Percentiles rank a stretch among this genome's conserved stretches.
Evolutionary conservation across 1,140 invertebrate genomes (phyloP).

Genomic region (Caenorhabditis briggsae): DNA sequence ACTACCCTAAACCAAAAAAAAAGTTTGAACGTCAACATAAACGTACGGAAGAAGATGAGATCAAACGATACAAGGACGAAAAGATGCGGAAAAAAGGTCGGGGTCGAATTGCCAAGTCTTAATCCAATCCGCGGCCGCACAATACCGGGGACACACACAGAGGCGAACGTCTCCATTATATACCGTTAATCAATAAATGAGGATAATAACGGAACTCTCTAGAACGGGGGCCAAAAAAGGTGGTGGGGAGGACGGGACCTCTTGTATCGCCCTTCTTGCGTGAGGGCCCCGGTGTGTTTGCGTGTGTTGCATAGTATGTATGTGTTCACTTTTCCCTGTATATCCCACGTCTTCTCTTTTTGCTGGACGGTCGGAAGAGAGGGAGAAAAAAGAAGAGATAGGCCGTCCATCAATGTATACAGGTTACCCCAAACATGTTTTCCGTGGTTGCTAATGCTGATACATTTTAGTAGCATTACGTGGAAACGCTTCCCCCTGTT

Average conservation of each 20-base stretch:
- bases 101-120: constrained; percentile 31
- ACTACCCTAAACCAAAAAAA: too few species aligned
- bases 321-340: background rate
- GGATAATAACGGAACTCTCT: background rate
- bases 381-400: background rate
- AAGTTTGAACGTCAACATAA: background rate
- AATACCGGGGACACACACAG: background rate
- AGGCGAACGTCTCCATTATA: too few species aligned
- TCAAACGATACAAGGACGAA: constrained; percentile 46
- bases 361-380: background rate
- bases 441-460: constrained; percentile 32
- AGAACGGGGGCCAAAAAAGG: background rate
- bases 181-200: constrained; percentile 20
- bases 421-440: constrained; percentile 46
- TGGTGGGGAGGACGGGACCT: background rate
- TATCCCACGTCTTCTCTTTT: background rate
- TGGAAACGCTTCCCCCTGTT: background rate
- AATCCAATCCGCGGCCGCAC: background rate
- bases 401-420: background rate
- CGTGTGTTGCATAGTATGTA: constrained; percentile 3
- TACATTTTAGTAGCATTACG: background rate
- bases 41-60: constrained; percentile 8
- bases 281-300: background rate
- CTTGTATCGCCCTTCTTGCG: too few species aligned
- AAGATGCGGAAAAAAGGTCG: constrained; percentile 38